Percentiles rank a stretch among this genome's conserved stretches.
Conservation (phyloP, 2,113 vertebrate species). For the Plestiodon gilberti region DNA sequence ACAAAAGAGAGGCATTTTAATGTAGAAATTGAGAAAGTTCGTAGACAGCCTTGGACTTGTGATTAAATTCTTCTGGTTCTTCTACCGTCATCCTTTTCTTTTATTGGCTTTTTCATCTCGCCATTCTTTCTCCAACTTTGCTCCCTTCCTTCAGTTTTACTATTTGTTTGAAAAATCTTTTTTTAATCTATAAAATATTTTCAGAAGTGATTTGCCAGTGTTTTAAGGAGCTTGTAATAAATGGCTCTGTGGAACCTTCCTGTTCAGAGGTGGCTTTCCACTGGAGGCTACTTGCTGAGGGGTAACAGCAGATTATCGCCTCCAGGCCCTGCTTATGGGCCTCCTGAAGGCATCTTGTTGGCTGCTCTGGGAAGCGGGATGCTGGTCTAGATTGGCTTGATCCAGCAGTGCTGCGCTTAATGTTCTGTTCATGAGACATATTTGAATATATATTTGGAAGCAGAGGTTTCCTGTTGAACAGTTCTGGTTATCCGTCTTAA, state of each 20-base stretch:
- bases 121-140: background rate
- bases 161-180: background rate
- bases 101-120: background rate
- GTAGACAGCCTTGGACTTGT: no score
- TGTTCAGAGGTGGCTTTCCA: no score
- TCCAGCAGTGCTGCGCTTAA: background rate
- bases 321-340: background rate
- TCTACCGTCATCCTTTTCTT: no score
- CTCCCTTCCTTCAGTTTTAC: background rate
- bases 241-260: no score
- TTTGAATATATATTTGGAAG: conserved; percentile 1
- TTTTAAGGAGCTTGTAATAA: background rate
- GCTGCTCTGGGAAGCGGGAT: background rate
- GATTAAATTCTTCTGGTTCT: no score
- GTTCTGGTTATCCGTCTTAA: conserved; percentile 21
- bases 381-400: background rate
- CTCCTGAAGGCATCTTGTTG: background rate
- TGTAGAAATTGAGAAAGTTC: no score
- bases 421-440: background rate
- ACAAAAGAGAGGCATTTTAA: no score
- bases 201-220: background rate
- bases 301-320: background rate
- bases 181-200: background rate
- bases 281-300: no score
- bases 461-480: conserved; percentile 22